Percentiles rank a stretch among this genome's conserved stretches.
These are phyloP conservation scores for Papilio aristodemus DNA, from an alignment of 1,140 invertebrate species.

Conservation along the genomic window DNA sequence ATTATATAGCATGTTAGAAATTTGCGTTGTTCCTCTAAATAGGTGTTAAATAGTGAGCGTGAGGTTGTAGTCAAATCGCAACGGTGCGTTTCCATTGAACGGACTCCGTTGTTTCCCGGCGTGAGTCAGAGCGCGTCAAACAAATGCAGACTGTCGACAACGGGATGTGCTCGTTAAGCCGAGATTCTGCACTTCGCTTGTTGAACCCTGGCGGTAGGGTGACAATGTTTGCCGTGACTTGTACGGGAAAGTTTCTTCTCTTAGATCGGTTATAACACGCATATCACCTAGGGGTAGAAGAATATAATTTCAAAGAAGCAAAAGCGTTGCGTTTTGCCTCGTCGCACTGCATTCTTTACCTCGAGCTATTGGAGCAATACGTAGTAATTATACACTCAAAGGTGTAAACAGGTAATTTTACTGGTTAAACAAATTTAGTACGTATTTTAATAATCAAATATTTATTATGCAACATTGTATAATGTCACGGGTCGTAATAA, in stretches of 20 bases:
- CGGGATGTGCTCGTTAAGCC: conserved; percentile 75
- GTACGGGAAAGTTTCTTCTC: background rate
- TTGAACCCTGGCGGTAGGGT: conserved; percentile 19
- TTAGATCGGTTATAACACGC: too few relatives aligned
- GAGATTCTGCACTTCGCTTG: conserved; percentile 63
- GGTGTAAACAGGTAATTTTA: background rate
- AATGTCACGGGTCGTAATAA: too few relatives aligned
- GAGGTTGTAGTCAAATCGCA: conserved; percentile 48
- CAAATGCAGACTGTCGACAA: conserved; percentile 68
- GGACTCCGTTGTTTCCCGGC: conserved; percentile 64
- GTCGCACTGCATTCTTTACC: background rate
- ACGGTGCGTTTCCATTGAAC: conserved; percentile 65
- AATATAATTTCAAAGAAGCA: too few relatives aligned
- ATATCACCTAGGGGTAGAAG: too few relatives aligned
- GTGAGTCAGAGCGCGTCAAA: conserved; percentile 67
- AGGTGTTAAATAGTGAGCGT: conserved; percentile 35
- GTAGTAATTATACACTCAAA: background rate
- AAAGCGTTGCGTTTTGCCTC: background rate
- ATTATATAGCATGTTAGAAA: background rate
- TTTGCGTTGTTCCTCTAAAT: background rate
- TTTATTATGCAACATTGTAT: too few relatives aligned
- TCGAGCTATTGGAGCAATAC: conserved; percentile 6
- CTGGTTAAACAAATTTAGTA: background rate
- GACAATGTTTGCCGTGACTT: background rate
- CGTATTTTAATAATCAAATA: background rate